A percentile compares a stretch with the other conserved stretches of the same genome.
phyloP scores from a whole-genome alignment of 2,797 vertebrate genomes.

The Merluccius polli region DNA sequence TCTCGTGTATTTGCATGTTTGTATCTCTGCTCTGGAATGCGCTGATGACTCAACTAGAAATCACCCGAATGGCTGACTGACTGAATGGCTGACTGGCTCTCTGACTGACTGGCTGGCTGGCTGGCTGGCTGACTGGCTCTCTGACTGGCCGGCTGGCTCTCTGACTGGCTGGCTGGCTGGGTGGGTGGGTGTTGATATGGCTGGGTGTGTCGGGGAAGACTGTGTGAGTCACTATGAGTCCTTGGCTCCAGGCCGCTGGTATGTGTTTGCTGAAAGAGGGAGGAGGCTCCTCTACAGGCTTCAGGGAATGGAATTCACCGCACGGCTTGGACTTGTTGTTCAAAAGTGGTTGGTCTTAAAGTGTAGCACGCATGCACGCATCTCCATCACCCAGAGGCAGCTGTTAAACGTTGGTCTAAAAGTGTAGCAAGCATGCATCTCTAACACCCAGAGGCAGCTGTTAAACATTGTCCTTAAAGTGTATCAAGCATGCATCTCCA shows the following conservation, averaged over 20 bases:
- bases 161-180: not conserved
- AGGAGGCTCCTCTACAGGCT: not conserved
- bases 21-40: not conserved
- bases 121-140: not conserved
- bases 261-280: constrained; percentile 2
- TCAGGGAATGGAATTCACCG: not conserved
- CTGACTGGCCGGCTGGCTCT: not conserved
- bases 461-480: not conserved
- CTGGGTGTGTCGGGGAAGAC: not conserved
- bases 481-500: not conserved
- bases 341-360: not conserved
- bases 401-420: not conserved
- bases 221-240: not conserved
- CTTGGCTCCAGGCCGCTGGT: not conserved
- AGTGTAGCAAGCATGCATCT: not conserved
- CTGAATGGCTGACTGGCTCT: constrained; percentile 4
- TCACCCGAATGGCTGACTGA: not conserved
- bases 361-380: not conserved
- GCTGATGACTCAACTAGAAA: not conserved
- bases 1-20: not conserved
- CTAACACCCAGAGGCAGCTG: not conserved
- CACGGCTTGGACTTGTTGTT: not conserved
- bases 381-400: not conserved
- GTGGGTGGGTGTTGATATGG: not conserved
- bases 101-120: not conserved